Evolutionary conservation across 1,140 invertebrate species (phyloP).

Genomic region (Antheraea pernyi): DNA sequence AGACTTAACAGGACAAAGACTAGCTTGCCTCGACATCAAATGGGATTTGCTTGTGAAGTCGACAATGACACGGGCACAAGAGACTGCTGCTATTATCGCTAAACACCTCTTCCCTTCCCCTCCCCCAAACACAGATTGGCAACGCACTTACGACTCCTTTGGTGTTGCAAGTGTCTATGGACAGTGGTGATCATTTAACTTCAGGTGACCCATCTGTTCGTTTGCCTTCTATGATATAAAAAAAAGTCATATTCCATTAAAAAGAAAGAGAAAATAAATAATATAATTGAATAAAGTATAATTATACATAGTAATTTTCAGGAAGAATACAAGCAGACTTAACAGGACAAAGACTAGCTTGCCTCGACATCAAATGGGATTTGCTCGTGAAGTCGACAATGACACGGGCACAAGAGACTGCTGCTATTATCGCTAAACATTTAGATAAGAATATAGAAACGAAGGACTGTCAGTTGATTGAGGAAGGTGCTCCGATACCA

Average conservation of each 20-base stretch:
- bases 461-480: conserved; percentile 86
- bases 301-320: conserved; percentile 51
- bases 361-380: conserved; percentile 89
- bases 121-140: no score
- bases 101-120: no score
- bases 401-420: conserved; percentile 95
- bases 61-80: conserved; percentile 95
- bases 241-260: no score
- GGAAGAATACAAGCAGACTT: conserved; percentile 90
- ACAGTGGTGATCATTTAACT: no score
- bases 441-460: conserved; percentile 80
- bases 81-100: conserved; percentile 93
- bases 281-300: neutral
- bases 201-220: no score
- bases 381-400: conserved; percentile 93
- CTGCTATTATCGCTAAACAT: conserved; percentile 87
- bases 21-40: conserved; percentile 87
- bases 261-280: neutral
- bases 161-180: no score
- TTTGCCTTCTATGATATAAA: no score
- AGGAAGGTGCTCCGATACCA: conserved; percentile 96
- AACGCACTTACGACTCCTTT: no score
- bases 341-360: conserved; percentile 88
- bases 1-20: conserved; percentile 87
- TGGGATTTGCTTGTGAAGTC: conserved; percentile 91